Evolutionary conservation across 2,113 vertebrate species (phyloP).

Genomic region (Nycticorax nycticorax): DNA sequence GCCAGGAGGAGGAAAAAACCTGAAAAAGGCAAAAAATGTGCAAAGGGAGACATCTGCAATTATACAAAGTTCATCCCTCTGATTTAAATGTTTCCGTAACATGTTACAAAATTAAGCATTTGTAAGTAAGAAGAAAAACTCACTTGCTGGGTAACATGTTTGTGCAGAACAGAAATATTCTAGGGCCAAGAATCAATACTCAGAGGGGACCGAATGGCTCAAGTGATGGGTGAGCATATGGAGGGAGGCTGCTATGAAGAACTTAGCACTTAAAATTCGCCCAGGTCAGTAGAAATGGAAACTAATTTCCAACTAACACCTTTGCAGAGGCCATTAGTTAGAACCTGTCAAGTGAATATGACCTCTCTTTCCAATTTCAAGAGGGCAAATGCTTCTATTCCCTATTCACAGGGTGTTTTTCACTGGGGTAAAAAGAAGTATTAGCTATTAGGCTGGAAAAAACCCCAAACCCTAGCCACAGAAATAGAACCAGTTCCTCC

Average conservation of each 20-base stretch:
- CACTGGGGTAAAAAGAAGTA: not conserved
- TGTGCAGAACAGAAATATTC: not conserved
- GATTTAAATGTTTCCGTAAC: not conserved
- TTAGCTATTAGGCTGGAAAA: not conserved
- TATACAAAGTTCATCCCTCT: not conserved
- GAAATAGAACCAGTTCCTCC: not conserved
- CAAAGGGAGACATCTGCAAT: not conserved
- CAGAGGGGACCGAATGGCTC: not conserved
- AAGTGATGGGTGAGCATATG: not conserved
- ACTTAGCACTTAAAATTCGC: not conserved
- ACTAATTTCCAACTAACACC: not conserved
- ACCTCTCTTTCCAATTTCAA: not conserved
- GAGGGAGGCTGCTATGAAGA: not conserved
- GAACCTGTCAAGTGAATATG: not conserved
- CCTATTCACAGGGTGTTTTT: not conserved
- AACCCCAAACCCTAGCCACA: not conserved
- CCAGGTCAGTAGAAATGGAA: not conserved
- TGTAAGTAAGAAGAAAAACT: not conserved
- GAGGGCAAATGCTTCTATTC: not conserved
- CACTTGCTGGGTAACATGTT: not conserved
- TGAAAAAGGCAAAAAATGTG: not conserved
- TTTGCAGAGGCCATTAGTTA: not conserved
- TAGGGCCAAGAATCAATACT: not conserved
- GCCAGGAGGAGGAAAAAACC: not conserved
- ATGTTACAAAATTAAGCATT: not conserved